Conservation (phyloP, 1,140 invertebrate species). For the Bombus waltoni region DNA sequence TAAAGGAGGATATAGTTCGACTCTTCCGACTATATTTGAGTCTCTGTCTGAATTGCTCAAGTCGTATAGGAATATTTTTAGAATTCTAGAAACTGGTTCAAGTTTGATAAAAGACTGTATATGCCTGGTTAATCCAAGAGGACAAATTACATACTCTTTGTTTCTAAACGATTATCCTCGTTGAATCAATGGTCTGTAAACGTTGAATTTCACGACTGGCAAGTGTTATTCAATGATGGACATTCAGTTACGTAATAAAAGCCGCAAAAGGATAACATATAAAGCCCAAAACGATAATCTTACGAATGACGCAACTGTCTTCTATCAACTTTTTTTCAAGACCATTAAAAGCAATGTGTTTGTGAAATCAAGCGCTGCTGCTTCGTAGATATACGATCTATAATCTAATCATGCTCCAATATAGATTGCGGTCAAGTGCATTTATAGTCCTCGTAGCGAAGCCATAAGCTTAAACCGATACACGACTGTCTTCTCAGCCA, state of each 20-base stretch:
- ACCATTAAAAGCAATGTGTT: not conserved
- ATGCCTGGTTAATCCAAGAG: too few relatives aligned
- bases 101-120: too few relatives aligned
- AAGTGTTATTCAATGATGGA: not conserved
- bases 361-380: not conserved
- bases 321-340: not conserved
- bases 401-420: constrained; percentile 18
- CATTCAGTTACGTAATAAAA: not conserved
- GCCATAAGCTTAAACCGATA: constrained; percentile 25
- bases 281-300: not conserved
- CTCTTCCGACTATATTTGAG: not conserved
- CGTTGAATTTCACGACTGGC: not conserved
- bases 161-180: not conserved
- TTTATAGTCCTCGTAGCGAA: constrained; percentile 20
- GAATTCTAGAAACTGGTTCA: not conserved
- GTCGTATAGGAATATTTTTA: not conserved
- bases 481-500: constrained; percentile 12
- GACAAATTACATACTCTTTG: too few relatives aligned
- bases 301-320: not conserved
- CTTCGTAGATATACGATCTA: not conserved
- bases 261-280: not conserved
- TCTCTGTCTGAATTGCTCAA: not conserved
- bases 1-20: not conserved
- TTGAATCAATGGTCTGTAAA: not conserved
- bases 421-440: constrained; percentile 48